Evolutionary conservation across 1,140 invertebrate species (phyloP).

Genomic region (Euwallacea similis): DNA sequence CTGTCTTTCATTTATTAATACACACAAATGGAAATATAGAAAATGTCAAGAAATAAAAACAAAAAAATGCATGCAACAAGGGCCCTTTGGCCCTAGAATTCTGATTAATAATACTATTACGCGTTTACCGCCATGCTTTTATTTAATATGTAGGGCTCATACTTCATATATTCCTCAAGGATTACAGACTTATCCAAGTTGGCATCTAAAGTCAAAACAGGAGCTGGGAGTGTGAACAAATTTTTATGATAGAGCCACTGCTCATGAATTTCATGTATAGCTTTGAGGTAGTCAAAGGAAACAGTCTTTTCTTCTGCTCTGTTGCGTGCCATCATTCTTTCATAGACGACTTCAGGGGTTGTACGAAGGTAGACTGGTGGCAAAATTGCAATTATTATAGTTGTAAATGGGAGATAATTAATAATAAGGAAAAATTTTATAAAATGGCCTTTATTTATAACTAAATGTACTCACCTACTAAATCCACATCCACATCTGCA

Average conservation of each 20-base stretch:
- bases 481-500: slow-evolving; percentile 34
- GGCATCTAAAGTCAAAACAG: slow-evolving; percentile 65
- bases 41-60: no score
- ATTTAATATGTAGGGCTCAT: slow-evolving; percentile 50
- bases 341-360: slow-evolving; percentile 76
- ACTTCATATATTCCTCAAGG: slow-evolving; percentile 63
- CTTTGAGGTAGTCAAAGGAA: slow-evolving; percentile 61
- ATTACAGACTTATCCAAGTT: slow-evolving; percentile 65
- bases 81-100: no score
- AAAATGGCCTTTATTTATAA: not conserved
- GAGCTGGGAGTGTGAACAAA: slow-evolving; percentile 59
- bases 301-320: slow-evolving; percentile 79
- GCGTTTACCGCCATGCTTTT: slow-evolving; percentile 17
- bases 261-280: slow-evolving; percentile 38
- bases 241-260: slow-evolving; percentile 52
- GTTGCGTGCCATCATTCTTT: slow-evolving; percentile 74
- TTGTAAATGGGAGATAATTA: not conserved
- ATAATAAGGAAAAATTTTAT: not conserved
- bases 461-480: slow-evolving; percentile 34
- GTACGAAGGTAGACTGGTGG: slow-evolving; percentile 82
- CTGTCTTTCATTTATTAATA: no score
- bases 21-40: no score
- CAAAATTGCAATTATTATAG: not conserved
- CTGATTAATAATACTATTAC: not conserved
- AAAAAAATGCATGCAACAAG: no score